These are phyloP conservation scores for Gulo gulo DNA, from an alignment of 2,113 vertebrate species.

Conservation along the genomic window DNA sequence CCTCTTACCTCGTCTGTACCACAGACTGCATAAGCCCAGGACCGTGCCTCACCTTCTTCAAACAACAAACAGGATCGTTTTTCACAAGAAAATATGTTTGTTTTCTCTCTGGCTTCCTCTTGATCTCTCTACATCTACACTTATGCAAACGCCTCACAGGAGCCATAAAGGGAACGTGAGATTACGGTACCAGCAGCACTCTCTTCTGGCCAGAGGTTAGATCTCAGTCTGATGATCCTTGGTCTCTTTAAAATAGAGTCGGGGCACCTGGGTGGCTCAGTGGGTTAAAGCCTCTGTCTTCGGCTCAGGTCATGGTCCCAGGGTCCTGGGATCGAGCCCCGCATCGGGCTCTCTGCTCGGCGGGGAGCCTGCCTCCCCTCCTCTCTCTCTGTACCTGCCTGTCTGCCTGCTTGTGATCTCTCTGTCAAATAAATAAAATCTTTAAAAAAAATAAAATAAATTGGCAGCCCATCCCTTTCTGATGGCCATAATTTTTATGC, in stretches of 20 bases:
- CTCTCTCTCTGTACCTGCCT: no score
- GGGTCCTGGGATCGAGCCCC: no score
- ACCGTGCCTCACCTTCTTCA: not conserved
- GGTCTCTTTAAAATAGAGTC: not conserved
- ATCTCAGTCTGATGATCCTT: not conserved
- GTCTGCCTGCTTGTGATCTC: no score
- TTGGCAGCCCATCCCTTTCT: not conserved
- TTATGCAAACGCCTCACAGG: accelerated
- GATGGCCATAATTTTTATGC: not conserved
- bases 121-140: not conserved
- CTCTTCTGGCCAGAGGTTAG: not conserved
- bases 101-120: not conserved
- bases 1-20: not conserved
- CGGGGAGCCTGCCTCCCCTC: no score
- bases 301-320: no score
- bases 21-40: accelerated
- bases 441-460: not conserved
- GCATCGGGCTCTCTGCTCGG: no score
- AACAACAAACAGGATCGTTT: not conserved
- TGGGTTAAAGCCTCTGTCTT: no score
- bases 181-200: no score
- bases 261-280: no score
- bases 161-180: not conserved
- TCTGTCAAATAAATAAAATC: no score
- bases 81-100: not conserved